A percentile compares a stretch with the other conserved stretches of the same genome.
phyloP scores from a whole-genome alignment of 1,140 invertebrate genomes.

The Lepidurus apus region DNA sequence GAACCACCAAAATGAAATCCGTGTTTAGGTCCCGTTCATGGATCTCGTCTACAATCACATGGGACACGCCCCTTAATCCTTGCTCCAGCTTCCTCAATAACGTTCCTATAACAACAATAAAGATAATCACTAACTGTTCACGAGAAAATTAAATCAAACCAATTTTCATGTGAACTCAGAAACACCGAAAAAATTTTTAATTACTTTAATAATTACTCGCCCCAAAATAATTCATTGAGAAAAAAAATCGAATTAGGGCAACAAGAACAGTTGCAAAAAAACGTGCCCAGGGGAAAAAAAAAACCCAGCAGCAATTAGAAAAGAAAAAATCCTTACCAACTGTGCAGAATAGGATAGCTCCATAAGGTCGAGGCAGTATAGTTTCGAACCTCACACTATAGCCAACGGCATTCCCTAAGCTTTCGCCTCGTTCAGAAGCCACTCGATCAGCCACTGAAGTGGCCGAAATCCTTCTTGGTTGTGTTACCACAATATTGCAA shows the following conservation, averaged over 20 bases:
- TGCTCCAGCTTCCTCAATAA: conserved; percentile 82
- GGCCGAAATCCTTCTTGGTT: conserved; percentile 89
- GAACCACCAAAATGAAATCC: conserved; percentile 89
- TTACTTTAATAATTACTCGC: too few relatives aligned
- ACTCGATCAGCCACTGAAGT: conserved; percentile 89
- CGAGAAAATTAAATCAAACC: background rate
- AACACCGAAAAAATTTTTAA: too few relatives aligned
- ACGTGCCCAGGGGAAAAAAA: background rate
- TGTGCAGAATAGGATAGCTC: conserved; percentile 90
- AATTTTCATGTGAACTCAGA: too few relatives aligned
- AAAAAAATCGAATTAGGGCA: background rate
- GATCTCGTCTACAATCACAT: conserved; percentile 94
- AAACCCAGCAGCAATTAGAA: conserved; percentile 22
- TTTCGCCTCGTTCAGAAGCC: conserved; percentile 76
- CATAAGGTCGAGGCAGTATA: conserved; percentile 80
- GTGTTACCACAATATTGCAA: conserved; percentile 86
- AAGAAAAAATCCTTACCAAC: conserved; percentile 53
- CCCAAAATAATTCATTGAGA: background rate
- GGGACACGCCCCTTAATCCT: conserved; percentile 77
- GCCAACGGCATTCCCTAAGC: conserved; percentile 61
- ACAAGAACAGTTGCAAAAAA: background rate
- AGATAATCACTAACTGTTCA: background rate
- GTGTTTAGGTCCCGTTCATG: conserved; percentile 95
- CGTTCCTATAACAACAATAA: conserved; percentile 21
- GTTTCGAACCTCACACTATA: conserved; percentile 93